Evolutionary conservation across 2,113 vertebrate genomes (phyloP).

Genomic region (Hassar affinis): DNA sequence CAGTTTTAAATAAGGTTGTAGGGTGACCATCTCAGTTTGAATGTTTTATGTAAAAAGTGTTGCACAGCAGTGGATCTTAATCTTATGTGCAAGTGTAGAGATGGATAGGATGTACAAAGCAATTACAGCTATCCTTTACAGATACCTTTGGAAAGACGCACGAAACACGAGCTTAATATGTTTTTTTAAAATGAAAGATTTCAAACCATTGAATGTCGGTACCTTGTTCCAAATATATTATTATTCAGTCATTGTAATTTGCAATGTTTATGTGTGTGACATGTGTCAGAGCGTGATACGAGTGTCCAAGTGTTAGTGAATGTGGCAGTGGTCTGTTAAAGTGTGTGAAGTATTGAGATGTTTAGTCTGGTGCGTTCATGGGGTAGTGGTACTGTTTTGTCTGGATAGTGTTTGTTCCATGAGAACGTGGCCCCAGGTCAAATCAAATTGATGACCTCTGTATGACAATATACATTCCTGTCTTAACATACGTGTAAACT

Average conservation of each 20-base stretch:
- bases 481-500: background rate
- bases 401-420: background rate
- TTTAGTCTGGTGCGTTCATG: background rate
- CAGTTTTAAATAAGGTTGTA: background rate
- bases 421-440: background rate
- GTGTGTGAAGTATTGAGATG: background rate
- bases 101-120: background rate
- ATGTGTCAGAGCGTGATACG: background rate
- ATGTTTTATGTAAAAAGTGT: background rate
- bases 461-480: background rate
- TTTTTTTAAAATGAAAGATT: background rate
- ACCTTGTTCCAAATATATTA: background rate
- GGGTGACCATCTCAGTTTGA: background rate
- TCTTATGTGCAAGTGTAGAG: background rate
- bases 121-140: background rate
- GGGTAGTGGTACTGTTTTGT: background rate
- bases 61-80: background rate
- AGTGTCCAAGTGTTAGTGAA: background rate
- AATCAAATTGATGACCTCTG: background rate
- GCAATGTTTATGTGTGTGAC: background rate
- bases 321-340: background rate
- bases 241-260: background rate
- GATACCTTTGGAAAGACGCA: background rate
- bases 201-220: background rate
- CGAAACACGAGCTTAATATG: background rate